Evolutionary conservation across 1,140 invertebrate genomes (phyloP), one percentile per base, ranked within the genome.

Genomic region (Xylocopa sonorina): DNA sequence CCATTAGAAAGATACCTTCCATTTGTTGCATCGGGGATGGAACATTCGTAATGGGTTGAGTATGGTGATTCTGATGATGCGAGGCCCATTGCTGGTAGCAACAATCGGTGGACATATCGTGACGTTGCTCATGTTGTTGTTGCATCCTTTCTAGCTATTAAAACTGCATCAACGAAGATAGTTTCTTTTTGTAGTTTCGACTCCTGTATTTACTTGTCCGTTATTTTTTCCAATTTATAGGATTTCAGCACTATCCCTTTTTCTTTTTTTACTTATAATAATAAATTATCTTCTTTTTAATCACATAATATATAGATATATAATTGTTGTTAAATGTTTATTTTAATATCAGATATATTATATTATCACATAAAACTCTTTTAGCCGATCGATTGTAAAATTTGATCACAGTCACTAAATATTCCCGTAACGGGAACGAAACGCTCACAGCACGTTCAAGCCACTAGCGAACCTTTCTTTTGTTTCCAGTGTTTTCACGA

Each of bases 11-110:
- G 24, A 69, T 80, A 90, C 92, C 91, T 92, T 93, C 91, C 89
- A 93, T 92, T 67, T 92, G 92, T 80, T 93, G 91, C 92, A 93
- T 93, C 2, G 92, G 92, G 16, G 92, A 92, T 9, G 91, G 91
- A 24, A 91, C 58, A 41, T 55, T 71, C 27, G 87, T 41, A 38
- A 85, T 24, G 9, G 55, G 53, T n/a, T 88, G 77, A n/a, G 76
- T 67, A 34, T 88, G 87, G 34, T 84, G 78, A 29, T 62, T 73
- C 48, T 86, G 85, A 57, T 84, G 83, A 66, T 87, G 86, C 32
- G 79, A 29, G 10, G 74, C 14, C 80, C 86, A 88, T 77, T 88
- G 87, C 50, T 88, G 86, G 7, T 89, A 86, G n/a, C 85, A 86
- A 38, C 82, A 87, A 71, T 87, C 85, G 12, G 72, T 24, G 24